Conservation (phyloP, 2,888 invertebrate species). For the Salticus scenicus region DNA sequence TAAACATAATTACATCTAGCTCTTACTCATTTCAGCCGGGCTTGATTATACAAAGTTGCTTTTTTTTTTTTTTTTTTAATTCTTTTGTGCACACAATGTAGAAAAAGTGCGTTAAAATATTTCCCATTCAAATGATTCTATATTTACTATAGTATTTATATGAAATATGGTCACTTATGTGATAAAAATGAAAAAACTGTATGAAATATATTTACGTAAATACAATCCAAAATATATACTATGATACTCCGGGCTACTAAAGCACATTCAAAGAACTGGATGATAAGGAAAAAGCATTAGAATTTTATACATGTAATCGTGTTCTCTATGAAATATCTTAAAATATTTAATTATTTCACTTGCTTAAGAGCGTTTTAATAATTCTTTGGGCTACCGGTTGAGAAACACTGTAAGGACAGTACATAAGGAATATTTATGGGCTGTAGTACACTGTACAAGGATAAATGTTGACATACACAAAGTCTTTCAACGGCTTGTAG, state of each 20-base stretch:
- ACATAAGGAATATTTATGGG: constrained; percentile 13
- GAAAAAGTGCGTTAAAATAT: no score
- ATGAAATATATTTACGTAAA: background rate
- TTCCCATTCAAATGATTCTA: no score
- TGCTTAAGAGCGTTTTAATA: constrained; percentile 3
- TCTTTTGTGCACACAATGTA: no score
- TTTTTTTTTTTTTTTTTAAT: no score
- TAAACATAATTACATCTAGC: no score
- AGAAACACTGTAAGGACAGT: constrained; percentile 12
- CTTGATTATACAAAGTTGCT: no score
- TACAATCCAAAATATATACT: background rate
- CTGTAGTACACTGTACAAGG: constrained; percentile 59
- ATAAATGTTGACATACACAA: constrained; percentile 45
- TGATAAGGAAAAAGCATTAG: background rate
- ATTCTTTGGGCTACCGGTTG: constrained; percentile 6
- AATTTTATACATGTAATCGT: background rate
- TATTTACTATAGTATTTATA: background rate
- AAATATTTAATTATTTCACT: background rate
- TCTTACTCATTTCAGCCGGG: no score
- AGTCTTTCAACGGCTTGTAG: constrained; percentile 27
- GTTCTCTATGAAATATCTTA: background rate
- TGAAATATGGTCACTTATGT: background rate
- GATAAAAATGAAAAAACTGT: background rate
- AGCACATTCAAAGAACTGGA: background rate
- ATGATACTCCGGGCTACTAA: background rate